phyloP scores from a whole-genome alignment of 1,140 invertebrate species.

The Coelopa frigida region DNA sequence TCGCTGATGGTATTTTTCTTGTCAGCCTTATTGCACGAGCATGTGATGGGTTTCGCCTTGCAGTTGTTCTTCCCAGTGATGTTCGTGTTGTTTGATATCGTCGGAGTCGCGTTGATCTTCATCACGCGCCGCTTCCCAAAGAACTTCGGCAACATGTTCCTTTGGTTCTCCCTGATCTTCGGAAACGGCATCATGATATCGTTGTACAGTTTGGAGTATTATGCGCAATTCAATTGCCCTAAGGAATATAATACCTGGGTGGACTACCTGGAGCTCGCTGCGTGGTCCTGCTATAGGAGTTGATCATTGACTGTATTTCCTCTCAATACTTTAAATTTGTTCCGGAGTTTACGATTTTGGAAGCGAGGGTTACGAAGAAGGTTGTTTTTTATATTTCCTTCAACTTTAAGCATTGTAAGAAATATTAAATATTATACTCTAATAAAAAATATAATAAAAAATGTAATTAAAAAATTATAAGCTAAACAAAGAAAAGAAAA shows the following conservation, averaged over 20 bases:
- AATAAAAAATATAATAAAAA: too few relatives aligned
- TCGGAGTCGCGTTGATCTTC: conserved; percentile 54
- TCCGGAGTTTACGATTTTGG: too few relatives aligned
- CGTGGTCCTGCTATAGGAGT: conserved; percentile 48
- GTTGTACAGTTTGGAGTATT: conserved; percentile 79
- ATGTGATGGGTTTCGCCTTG: conserved; percentile 69
- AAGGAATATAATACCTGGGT: conserved; percentile 27
- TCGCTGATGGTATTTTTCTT: conserved; percentile 55
- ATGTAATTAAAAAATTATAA: too few relatives aligned
- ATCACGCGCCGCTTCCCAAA: conserved; percentile 49
- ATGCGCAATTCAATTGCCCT: conserved; percentile 72
- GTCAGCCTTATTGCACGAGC: conserved; percentile 77
- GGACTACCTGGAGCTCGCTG: conserved; percentile 26
- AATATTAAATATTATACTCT: too few relatives aligned
- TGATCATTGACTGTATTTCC: too few relatives aligned
- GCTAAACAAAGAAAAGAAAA: too few relatives aligned
- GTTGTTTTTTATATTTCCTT: too few relatives aligned
- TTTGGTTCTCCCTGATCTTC: conserved; percentile 71
- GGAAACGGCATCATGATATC: conserved; percentile 71
- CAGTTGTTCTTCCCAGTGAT: conserved; percentile 83
- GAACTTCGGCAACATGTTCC: conserved; percentile 63
- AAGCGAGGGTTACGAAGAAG: too few relatives aligned
- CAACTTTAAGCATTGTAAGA: too few relatives aligned
- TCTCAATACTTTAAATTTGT: too few relatives aligned
- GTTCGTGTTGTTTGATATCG: conserved; percentile 59